These are phyloP conservation scores for Periplaneta americana DNA, from an alignment of 1,140 invertebrate species.

Conservation along the genomic window DNA sequence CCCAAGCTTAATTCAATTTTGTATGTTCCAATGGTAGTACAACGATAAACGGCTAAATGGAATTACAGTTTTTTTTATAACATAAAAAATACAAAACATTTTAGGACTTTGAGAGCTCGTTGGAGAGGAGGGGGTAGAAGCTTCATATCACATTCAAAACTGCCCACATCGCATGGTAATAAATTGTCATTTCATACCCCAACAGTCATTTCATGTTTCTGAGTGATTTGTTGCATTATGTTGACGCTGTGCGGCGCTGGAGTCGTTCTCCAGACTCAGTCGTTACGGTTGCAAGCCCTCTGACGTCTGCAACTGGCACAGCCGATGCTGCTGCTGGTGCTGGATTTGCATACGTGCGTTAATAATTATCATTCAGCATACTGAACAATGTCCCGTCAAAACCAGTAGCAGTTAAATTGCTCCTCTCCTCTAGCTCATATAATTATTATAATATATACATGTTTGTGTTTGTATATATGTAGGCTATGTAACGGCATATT, in stretches of 20 bases:
- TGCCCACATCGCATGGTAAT: conserved; percentile 1
- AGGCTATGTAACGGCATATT: not conserved
- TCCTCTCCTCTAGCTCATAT: not conserved
- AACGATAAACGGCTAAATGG: not conserved
- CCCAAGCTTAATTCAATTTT: not conserved
- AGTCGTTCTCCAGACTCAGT: too few species aligned
- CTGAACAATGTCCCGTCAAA: not conserved
- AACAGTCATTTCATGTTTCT: conserved; percentile 4
- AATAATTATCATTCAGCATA: conserved; percentile 6
- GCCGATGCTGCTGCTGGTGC: not conserved
- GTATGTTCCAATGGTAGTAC: not conserved
- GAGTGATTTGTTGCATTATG: conserved; percentile 8
- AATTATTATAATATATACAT: not conserved
- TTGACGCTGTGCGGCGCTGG: not conserved
- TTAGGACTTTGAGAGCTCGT: not conserved
- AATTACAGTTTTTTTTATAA: not conserved
- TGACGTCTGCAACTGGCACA: not conserved
- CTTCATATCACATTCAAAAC: not conserved
- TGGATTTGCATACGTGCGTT: not conserved
- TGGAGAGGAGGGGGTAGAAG: not conserved
- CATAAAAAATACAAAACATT: not conserved
- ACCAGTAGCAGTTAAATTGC: not conserved
- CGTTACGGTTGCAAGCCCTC: too few species aligned
- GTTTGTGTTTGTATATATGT: too few species aligned
- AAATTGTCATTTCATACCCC: conserved; percentile 4